phyloP scores from a whole-genome alignment of 2,113 vertebrate species.

The Myanophis thanlyinensis region DNA sequence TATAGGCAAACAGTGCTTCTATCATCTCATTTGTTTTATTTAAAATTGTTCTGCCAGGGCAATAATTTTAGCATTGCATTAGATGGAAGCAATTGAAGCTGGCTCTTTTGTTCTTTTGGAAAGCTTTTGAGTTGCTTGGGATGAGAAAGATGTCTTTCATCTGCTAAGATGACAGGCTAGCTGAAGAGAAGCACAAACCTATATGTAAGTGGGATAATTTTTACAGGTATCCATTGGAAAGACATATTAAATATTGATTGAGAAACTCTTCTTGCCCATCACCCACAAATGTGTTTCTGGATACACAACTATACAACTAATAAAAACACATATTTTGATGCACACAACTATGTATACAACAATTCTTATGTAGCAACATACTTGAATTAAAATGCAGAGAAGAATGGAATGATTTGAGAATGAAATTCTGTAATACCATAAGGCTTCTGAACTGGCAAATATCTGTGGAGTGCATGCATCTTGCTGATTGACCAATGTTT shows the following conservation, averaged over 20 bases:
- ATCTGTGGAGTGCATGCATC: not conserved
- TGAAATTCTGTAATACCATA: not conserved
- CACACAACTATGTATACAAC: not conserved
- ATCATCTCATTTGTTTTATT: constrained; percentile 25
- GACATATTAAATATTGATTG: not conserved
- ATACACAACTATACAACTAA: not conserved
- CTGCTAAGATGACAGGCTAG: not conserved
- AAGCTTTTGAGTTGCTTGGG: constrained; percentile 39
- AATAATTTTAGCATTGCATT: constrained; percentile 32
- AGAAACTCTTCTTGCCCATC: not conserved
- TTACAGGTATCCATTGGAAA: not conserved
- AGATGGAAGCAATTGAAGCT: constrained; percentile 52
- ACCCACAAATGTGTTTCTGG: not conserved
- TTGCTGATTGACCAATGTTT: not conserved
- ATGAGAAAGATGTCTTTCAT: not conserved
- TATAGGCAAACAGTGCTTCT: not conserved
- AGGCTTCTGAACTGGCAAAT: not conserved
- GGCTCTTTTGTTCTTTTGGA: constrained; percentile 32
- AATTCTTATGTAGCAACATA: not conserved
- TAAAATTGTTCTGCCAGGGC: constrained; percentile 32
- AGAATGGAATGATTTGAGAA: not conserved
- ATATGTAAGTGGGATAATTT: not conserved
- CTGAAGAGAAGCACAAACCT: not conserved
- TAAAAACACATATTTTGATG: not conserved
- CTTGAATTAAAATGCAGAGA: not conserved